Evolutionary conservation across 2,113 vertebrate genomes (phyloP).

Genomic region (Balaeniceps rex): DNA sequence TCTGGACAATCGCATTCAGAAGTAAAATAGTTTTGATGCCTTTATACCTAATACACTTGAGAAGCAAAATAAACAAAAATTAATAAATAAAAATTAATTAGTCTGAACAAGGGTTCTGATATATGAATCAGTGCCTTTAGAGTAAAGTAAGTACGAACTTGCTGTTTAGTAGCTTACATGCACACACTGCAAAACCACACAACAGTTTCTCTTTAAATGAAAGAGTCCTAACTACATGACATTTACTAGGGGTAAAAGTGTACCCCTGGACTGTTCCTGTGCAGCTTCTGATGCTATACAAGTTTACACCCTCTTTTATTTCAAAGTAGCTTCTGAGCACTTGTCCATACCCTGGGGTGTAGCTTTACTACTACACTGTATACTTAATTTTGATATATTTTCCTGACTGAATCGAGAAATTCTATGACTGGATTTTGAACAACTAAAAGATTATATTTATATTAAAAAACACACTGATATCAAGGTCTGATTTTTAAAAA

Average conservation of each 20-base stretch:
- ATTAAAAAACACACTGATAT: neutral
- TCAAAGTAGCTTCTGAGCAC: neutral
- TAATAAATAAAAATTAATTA: neutral
- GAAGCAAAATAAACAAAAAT: neutral
- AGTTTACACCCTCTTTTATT: neutral
- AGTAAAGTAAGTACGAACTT: neutral
- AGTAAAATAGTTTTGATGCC: neutral
- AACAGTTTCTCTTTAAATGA: neutral
- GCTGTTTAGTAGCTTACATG: neutral
- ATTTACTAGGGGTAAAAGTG: neutral
- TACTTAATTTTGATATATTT: neutral
- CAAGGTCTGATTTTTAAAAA: neutral
- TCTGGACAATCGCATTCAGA: neutral
- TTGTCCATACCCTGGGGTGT: neutral
- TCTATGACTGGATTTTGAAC: neutral
- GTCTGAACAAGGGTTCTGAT: neutral
- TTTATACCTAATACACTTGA: neutral
- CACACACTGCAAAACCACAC: neutral
- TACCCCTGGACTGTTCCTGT: neutral
- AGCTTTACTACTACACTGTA: neutral
- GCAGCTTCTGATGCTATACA: neutral
- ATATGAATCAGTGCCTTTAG: neutral
- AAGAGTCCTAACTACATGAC: neutral
- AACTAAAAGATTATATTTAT: neutral
- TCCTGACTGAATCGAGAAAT: neutral